Base-by-base conservation (phyloP, 2,888 invertebrate species). In the Lymantria monacha region DNA sequence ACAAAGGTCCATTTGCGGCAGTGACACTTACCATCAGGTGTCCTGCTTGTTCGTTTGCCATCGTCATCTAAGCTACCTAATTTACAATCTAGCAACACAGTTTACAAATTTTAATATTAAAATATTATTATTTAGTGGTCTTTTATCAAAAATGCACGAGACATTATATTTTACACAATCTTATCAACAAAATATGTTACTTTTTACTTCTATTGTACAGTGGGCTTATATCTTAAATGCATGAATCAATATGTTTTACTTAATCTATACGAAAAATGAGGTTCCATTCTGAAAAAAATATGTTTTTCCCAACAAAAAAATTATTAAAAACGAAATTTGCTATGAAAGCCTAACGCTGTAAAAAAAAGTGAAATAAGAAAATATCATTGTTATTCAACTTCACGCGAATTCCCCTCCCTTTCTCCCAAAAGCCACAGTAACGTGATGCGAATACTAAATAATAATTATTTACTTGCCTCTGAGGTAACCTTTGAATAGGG, bases 311-410 rank as follows among this genome's bases (percentile, higher is more conserved):
- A 38, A 12, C n/a, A 38, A n/a, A n/a, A 7, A 38, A 38, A n/a
- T 9, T 5, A n/a, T 3, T 36, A 38, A 15, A 48, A 52, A 42
- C 36, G 10, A 13, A 37, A 37, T 12, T 15, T 33, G 43, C n/a
- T 0, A 8, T 22, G 30, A 41, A 37, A 48, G 7, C 10, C 15
- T 38, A 41, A 38, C 10, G 15, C 9, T 15, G 22, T 41, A 0
- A 44, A 60, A 57, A 68, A 69, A 68, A 61, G 61, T 70, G 62
- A 64, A 57, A 66, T 61, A 66, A 71, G 59, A 70, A 78, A 76
- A 76, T 73, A 73, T 72, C 77, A 78, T 82, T 83, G 75, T 79
- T 80, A 79, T 82, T 81, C 82, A 65, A 68, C 64, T 69, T 79
- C 81, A 82, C 80, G 79, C 76, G 74, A 72, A 70, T 67, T 53